Percentiles rank a stretch among this genome's conserved stretches.
Conservation (phyloP, 2,113 vertebrate species). For the Solea senegalensis region DNA sequence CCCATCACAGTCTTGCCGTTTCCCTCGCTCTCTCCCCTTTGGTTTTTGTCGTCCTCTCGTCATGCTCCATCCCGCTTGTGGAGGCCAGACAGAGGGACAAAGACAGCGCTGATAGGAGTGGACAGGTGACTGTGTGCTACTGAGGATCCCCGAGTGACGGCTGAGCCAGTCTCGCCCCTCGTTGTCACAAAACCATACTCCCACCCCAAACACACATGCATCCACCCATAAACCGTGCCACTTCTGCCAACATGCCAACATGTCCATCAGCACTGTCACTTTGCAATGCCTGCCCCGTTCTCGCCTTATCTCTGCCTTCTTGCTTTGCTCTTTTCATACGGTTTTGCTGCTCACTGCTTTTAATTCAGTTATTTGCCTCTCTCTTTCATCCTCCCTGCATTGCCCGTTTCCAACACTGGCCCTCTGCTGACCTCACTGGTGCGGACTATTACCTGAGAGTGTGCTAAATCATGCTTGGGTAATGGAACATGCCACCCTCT, state of each 20-base stretch:
- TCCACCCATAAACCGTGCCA: constrained; percentile 21
- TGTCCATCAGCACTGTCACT: constrained; percentile 58
- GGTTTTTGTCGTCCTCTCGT: constrained; percentile 58
- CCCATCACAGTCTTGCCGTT: constrained; percentile 35
- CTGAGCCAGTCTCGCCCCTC: constrained; percentile 52
- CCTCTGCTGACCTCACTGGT: constrained; percentile 67
- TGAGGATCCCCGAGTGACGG: constrained; percentile 56
- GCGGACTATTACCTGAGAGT: constrained; percentile 69
- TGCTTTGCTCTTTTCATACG: constrained; percentile 46
- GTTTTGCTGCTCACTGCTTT: constrained; percentile 36
- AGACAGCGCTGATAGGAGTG: constrained; percentile 58
- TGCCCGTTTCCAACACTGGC: constrained; percentile 52
- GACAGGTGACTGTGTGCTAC: constrained; percentile 63
- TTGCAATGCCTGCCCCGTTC: constrained; percentile 30
- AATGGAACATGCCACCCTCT: constrained; percentile 76
- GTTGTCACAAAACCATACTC: constrained; percentile 59
- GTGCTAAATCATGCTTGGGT: constrained; percentile 77
- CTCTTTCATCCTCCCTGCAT: constrained; percentile 26
- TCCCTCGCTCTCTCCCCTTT: constrained; percentile 19
- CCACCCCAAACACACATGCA: constrained; percentile 26
- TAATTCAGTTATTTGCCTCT: constrained; percentile 43
- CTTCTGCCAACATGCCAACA: constrained; percentile 46
- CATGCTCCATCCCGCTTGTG: constrained; percentile 54
- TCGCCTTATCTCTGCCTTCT: constrained; percentile 12
- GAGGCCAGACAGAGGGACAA: constrained; percentile 60